Base-by-base conservation (phyloP, 1,140 invertebrate genomes). In the Papilio aristodemus region DNA sequence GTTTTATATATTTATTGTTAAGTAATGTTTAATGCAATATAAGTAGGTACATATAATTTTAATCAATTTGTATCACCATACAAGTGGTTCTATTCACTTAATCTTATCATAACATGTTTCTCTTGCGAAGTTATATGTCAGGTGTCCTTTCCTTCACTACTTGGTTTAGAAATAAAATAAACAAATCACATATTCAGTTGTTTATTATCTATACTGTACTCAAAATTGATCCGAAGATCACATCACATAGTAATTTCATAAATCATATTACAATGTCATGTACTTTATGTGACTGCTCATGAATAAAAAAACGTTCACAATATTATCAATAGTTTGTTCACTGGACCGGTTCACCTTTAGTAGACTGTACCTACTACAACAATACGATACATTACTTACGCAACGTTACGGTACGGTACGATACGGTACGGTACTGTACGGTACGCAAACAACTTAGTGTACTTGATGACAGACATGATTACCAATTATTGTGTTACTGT, bases 161-260 rank as follows among this genome's bases (percentile, higher is more conserved):
- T 58, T 62, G 71, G 73, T 38, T 50, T 58, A 36, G 39, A 81
- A 90, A 87, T 86, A 80, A 87, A 89, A 89, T 69, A 79, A 62
- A 70, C 66, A 79, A 75, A 83, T 91, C 83, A 92, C 90, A 92
- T 92, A 92, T 91, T 92, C 90, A 92, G 90, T 92, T 91, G 91
- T 92, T 92, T 92, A 92, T 92, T 92, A 91, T 90, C 91, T 92
- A 92, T 91, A 90, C 86, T 92, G 91, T 92, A 91, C 88, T 91
- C 90, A 91, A 91, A 92, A 92, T 90, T 87, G 91, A 91, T 92
- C 90, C 90, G 86, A 86, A 90, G 91, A 92, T 91, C 90, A 86
- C 90, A 92, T 92, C 91, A 92, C 90, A 92, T 92, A 88, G 91
- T 92, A 90, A 92, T 90, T 91, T 90, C 90, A 92, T 90, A 92